Evolutionary conservation across 2,113 vertebrate genomes (phyloP).

Genomic region (Paralichthys olivaceus): DNA sequence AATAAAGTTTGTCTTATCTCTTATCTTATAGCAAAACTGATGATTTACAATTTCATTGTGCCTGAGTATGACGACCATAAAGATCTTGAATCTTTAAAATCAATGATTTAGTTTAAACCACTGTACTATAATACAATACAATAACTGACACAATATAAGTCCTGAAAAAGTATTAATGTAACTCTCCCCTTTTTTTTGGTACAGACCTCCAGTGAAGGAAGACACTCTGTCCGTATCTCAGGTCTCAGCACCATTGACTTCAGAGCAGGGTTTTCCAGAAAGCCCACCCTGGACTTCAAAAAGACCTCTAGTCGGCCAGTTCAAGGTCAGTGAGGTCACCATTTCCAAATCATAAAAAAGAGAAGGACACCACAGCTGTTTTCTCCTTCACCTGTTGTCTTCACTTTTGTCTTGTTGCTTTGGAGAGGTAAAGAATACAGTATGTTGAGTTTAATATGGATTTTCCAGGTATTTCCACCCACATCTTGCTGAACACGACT

Average conservation of each 20-base stretch:
- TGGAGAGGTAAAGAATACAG: neutral
- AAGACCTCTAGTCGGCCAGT: constrained; percentile 92
- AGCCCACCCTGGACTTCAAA: constrained; percentile 91
- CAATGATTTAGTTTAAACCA: neutral
- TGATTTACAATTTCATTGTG: too few relatives aligned
- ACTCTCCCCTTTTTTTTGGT: constrained; percentile 38
- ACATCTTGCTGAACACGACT: constrained; percentile 93
- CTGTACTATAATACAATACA: too few relatives aligned
- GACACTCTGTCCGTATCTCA: constrained; percentile 95
- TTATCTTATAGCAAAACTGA: too few relatives aligned
- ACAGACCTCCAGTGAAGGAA: constrained; percentile 92
- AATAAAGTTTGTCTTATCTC: too few relatives aligned
- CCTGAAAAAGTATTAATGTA: neutral
- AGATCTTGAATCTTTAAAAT: neutral
- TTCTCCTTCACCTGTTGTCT: constrained; percentile 35
- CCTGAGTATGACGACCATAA: too few relatives aligned
- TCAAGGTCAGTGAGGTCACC: constrained; percentile 86
- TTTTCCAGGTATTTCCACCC: constrained; percentile 91
- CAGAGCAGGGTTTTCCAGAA: constrained; percentile 92
- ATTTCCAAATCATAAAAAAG: constrained; percentile 2
- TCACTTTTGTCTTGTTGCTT: neutral
- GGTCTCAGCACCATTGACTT: constrained; percentile 98
- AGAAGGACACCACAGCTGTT: neutral
- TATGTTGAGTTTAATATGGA: neutral
- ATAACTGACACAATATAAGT: too few relatives aligned